Conservation (phyloP, 2,797 vertebrate species). For the Phataginus tricuspis region DNA sequence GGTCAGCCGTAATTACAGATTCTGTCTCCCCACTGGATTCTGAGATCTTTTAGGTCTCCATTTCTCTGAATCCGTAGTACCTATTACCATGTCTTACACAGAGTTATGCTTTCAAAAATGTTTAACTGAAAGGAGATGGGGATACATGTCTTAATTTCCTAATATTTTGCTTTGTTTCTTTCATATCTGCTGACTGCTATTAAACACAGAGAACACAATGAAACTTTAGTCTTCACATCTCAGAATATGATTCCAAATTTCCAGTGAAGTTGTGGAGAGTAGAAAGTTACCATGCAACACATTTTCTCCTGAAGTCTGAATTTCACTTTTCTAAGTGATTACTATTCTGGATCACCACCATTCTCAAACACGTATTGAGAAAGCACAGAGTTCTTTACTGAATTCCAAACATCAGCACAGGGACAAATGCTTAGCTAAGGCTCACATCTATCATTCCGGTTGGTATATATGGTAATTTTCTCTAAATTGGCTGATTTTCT, state of each 20-base stretch:
- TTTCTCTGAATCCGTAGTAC: neutral
- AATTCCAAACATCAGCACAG: slow-evolving; percentile 51
- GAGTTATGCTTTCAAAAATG: neutral
- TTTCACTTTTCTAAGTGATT: neutral
- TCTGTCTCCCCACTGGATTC: neutral
- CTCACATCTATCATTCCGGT: slow-evolving; percentile 76
- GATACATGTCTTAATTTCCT: neutral
- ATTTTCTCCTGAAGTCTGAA: neutral
- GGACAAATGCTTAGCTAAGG: slow-evolving; percentile 71
- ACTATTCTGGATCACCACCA: neutral
- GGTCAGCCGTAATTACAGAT: neutral
- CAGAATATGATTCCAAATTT: neutral
- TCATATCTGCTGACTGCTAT: neutral
- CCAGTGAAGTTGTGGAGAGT: neutral
- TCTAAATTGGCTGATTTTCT: slow-evolving; percentile 78
- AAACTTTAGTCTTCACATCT: neutral
- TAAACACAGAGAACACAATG: neutral
- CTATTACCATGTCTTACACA: neutral
- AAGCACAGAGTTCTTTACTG: slow-evolving; percentile 51
- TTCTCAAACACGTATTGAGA: neutral
- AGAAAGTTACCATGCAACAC: neutral
- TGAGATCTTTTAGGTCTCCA: neutral
- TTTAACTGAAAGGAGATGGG: neutral
- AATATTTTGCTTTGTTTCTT: neutral
- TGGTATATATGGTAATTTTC: slow-evolving; percentile 80